Base-by-base conservation (phyloP, 2,888 invertebrate species). In the Apodemia hepburni region DNA sequence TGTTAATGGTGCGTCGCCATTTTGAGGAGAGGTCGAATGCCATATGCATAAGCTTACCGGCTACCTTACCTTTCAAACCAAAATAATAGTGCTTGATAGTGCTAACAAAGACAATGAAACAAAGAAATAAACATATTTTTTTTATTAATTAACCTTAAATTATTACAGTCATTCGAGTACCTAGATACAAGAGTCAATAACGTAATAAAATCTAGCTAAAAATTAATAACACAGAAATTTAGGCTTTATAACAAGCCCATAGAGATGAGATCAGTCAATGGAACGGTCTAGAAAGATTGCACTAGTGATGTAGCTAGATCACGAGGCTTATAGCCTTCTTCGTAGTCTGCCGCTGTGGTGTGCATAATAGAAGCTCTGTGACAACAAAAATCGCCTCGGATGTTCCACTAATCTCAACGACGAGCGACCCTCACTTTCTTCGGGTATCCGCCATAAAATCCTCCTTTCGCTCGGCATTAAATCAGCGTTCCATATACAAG, bases 231-330 rank as follows among this genome's bases (percentile, higher is more conserved):
- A 90, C 89, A 89, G 89, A 78, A 81, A 78, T 75, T 75, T 75
- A 86, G 75, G 89, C 89, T 90, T 77, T 88, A 87, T 67, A 90
- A 90, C 86, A 87, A 90, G 86, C 87, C 76, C 88, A 73, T 70
- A 73, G 79, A 79, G 75, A 78, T 84, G 88, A 90, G 90, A 90
- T 90, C 90, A 82, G 77, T 75, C 70, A 67, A 70, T 77, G 88
- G 86, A 87, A 88, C 89, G 89, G 73, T 87, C 86, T 81, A 77
- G 64, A 75, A 75, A 75, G 72, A 70, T 70, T 63, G 69, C 71
- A 71, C 74, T 73, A 71, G 15, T 45, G 68, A 45, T 47, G 68
- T 68, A 61, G 64, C 64, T 69, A 42, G 42, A 78, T 74, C 61
- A 70, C 70, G 71, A 73, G 75, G 70, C 71, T 61, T 33, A 73